These are phyloP conservation scores for Lamellibrachia columna DNA, from an alignment of 2,888 invertebrate species.

Conservation along the genomic window DNA sequence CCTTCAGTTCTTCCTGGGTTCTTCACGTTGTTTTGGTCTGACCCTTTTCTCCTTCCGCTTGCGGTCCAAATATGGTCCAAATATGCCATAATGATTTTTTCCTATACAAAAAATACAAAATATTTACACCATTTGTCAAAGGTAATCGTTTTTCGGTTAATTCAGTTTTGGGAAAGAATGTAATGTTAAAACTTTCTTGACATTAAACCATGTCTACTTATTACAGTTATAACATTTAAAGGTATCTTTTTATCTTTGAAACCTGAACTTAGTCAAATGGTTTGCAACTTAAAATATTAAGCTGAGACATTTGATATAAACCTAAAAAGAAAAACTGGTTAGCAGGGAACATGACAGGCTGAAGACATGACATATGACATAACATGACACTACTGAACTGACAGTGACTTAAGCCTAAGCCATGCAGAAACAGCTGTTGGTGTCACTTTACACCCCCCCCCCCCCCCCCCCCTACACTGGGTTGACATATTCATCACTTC, in stretches of 20 bases:
- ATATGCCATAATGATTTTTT: too few relatives aligned
- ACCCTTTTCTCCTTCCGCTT: too few relatives aligned
- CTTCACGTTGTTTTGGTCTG: too few relatives aligned
- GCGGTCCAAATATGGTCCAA: too few relatives aligned
- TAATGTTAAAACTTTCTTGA: background rate
- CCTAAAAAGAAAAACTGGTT: background rate
- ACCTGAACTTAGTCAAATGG: background rate
- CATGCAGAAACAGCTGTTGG: background rate
- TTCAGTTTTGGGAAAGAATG: too few relatives aligned
- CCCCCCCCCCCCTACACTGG: background rate
- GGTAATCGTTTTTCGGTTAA: background rate
- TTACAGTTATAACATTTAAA: background rate
- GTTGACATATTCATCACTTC: background rate
- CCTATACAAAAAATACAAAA: background rate
- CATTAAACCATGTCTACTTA: background rate
- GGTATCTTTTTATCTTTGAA: background rate
- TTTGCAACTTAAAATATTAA: background rate
- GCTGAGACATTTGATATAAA: background rate
- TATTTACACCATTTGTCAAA: background rate
- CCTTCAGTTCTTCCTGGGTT: too few relatives aligned
- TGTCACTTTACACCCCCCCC: background rate
- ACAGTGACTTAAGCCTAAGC: background rate
- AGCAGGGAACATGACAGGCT: background rate
- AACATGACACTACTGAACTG: background rate
- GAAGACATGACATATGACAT: background rate